Evolutionary conservation across 1,140 invertebrate genomes (phyloP).

Genomic region (Magallana ariakensis): DNA sequence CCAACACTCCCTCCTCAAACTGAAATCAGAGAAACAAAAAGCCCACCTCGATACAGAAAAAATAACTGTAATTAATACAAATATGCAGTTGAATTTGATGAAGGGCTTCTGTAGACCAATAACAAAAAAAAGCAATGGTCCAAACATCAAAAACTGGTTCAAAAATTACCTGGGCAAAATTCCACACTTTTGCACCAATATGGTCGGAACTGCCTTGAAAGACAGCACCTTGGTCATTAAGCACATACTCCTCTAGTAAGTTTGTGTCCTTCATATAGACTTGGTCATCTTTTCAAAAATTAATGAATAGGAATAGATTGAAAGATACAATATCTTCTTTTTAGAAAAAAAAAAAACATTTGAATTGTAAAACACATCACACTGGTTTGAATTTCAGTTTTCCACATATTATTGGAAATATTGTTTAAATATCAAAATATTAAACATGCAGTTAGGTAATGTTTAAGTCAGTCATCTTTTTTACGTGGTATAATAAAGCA

Average conservation of each 20-base stretch:
- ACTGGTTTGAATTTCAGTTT: not conserved
- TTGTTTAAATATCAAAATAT: too few relatives aligned
- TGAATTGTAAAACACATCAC: too few relatives aligned
- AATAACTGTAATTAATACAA: too few relatives aligned
- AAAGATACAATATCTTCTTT: not conserved
- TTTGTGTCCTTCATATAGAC: not conserved
- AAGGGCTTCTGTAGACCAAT: too few relatives aligned
- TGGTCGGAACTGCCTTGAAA: conserved; percentile 92
- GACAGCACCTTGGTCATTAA: conserved; percentile 92
- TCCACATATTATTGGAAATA: too few relatives aligned
- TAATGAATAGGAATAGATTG: not conserved
- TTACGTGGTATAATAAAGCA: too few relatives aligned
- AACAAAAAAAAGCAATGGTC: too few relatives aligned
- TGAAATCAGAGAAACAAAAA: conserved; percentile 23
- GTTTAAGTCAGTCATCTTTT: too few relatives aligned
- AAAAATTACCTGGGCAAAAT: conserved; percentile 86
- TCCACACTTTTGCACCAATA: conserved; percentile 90
- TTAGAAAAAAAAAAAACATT: too few relatives aligned
- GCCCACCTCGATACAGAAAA: not conserved
- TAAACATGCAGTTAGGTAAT: not conserved
- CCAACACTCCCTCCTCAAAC: conserved; percentile 57
- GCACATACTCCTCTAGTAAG: conserved; percentile 85
- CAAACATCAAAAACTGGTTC: too few relatives aligned
- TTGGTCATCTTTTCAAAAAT: conserved; percentile 27
- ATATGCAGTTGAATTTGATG: too few relatives aligned